A percentile compares a stretch with the other conserved stretches of the same genome.
Conservation (phyloP, 2,797 vertebrate species). For the Microhierax caerulescens region DNA sequence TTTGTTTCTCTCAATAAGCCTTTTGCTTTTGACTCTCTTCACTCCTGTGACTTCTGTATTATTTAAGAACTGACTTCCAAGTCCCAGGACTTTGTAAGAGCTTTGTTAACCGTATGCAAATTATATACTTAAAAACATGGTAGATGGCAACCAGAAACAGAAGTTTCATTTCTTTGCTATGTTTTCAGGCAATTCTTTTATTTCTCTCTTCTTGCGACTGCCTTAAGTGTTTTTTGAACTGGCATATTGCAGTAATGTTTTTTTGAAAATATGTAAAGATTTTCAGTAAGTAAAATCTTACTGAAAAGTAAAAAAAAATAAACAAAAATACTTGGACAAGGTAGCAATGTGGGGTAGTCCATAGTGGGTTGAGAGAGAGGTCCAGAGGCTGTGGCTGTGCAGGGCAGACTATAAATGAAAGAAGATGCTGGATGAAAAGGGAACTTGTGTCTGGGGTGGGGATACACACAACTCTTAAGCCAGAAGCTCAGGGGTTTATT, state of each 20-base stretch:
- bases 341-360: neutral
- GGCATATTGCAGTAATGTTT: neutral
- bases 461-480: neutral
- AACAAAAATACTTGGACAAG: neutral
- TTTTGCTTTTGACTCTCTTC: neutral
- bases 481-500: neutral
- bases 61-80: neutral
- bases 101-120: neutral
- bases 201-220: neutral
- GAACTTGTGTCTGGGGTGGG: neutral
- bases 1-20: neutral
- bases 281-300: too few relatives aligned
- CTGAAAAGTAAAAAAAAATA: too few relatives aligned
- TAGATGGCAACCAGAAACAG: neutral
- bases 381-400: neutral
- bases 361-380: neutral
- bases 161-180: neutral
- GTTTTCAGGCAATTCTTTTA: neutral
- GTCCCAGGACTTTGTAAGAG: neutral
- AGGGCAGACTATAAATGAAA: neutral
- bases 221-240: neutral
- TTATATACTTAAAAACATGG: neutral
- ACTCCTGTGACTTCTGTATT: neutral
- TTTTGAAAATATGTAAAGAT: neutral
- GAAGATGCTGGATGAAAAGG: neutral